Conservation (phyloP, 2,797 vertebrate genomes). For the Artibeus jamaicensis region DNA sequence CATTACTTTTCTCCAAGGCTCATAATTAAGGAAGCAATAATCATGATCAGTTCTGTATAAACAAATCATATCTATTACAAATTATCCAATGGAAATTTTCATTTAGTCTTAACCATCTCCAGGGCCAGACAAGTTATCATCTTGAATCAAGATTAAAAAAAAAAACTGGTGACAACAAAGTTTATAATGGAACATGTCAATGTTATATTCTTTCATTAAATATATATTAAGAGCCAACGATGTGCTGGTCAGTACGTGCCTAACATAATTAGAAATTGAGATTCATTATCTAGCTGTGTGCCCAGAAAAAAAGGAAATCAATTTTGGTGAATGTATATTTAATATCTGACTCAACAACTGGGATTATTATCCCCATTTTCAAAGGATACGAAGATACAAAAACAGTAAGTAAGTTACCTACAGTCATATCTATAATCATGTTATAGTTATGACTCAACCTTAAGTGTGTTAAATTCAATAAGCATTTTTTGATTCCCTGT, state of each 20-base stretch:
- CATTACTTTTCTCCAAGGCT: background rate
- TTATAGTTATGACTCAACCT: background rate
- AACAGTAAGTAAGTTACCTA: background rate
- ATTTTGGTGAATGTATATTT: background rate
- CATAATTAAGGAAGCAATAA: conserved; percentile 40
- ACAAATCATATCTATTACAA: conserved; percentile 25
- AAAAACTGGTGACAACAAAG: background rate
- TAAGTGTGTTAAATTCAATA: background rate
- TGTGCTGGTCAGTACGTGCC: background rate
- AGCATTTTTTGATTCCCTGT: background rate
- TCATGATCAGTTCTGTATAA: conserved; percentile 30
- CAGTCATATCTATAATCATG: background rate
- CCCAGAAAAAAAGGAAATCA: conserved; percentile 9
- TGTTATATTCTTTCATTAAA: background rate
- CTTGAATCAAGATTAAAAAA: background rate
- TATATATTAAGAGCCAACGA: background rate
- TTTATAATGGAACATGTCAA: background rate
- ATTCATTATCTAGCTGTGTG: background rate
- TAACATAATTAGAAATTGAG: background rate
- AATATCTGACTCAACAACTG: background rate
- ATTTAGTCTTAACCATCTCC: background rate
- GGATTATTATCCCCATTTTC: conserved; percentile 2
- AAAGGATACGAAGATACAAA: background rate
- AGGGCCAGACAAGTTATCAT: background rate
- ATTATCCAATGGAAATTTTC: background rate